Conservation (phyloP, 2,113 vertebrate genomes). For the Callithrix jacchus region DNA sequence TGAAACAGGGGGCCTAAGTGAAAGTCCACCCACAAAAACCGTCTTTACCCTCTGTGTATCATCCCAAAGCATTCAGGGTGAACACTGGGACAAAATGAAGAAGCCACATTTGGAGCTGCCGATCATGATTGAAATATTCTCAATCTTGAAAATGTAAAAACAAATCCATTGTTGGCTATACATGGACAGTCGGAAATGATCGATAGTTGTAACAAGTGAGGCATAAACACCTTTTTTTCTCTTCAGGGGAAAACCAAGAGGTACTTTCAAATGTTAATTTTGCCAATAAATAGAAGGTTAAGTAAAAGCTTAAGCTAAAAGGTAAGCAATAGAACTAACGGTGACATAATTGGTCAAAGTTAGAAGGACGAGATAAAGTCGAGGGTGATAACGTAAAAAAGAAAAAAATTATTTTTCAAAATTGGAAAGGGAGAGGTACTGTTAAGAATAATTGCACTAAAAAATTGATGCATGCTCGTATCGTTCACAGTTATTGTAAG, state of each 20-base stretch:
- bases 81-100: neutral
- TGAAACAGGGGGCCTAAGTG: accelerated
- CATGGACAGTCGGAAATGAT: neutral
- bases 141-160: neutral
- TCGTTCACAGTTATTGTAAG: neutral
- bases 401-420: neutral
- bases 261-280: neutral
- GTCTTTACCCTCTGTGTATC: accelerated
- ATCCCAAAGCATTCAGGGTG: neutral
- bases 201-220: too few relatives aligned
- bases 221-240: neutral
- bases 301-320: neutral
- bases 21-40: neutral
- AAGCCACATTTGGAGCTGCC: too few relatives aligned
- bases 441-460: neutral
- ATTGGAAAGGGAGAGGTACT: neutral
- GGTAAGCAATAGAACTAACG: neutral
- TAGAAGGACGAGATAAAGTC: neutral
- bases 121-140: neutral
- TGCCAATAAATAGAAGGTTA: neutral
- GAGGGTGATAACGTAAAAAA: neutral
- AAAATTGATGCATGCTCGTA: neutral
- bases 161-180: neutral
- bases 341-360: neutral
- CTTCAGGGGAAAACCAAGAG: neutral